Percentiles rank a stretch among this genome's conserved stretches.
Conservation (phyloP, 2,888 invertebrate species). For the Pheosia tremula region DNA sequence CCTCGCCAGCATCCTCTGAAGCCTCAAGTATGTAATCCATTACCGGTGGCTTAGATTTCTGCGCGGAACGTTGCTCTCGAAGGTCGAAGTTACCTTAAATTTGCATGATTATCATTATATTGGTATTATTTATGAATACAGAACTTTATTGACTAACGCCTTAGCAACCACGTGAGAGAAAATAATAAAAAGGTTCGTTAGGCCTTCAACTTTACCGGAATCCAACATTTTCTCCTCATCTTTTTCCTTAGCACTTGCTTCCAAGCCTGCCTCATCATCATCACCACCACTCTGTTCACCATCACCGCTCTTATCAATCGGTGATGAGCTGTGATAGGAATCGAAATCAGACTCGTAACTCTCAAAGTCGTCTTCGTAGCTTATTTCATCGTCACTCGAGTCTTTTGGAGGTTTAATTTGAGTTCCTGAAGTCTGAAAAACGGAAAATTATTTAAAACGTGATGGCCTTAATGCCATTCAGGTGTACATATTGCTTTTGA, state of each 20-base stretch:
- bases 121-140: too few relatives aligned
- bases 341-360: constrained; percentile 81
- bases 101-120: not conserved
- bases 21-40: constrained; percentile 67
- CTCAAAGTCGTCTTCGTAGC: constrained; percentile 81
- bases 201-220: constrained; percentile 55
- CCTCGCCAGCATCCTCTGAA: constrained; percentile 43
- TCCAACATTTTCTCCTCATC: constrained; percentile 75
- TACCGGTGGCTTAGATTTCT: constrained; percentile 44
- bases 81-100: constrained; percentile 69
- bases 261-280: constrained; percentile 12
- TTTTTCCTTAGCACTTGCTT: constrained; percentile 11
- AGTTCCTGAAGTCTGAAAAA: constrained; percentile 18
- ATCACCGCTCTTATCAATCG: constrained; percentile 25
- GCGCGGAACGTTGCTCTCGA: constrained; percentile 61
- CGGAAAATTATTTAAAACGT: not conserved
- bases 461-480: too few relatives aligned
- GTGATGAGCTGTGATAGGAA: constrained; percentile 63
- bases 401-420: constrained; percentile 7
- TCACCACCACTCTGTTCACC: constrained; percentile 20
- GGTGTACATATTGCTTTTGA: not conserved
- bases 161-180: too few relatives aligned
- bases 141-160: too few relatives aligned
- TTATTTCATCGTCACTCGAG: constrained; percentile 65
- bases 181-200: not conserved